Conservation (phyloP, 2,888 invertebrate genomes). For the Trileptium ribeirensis region DNA sequence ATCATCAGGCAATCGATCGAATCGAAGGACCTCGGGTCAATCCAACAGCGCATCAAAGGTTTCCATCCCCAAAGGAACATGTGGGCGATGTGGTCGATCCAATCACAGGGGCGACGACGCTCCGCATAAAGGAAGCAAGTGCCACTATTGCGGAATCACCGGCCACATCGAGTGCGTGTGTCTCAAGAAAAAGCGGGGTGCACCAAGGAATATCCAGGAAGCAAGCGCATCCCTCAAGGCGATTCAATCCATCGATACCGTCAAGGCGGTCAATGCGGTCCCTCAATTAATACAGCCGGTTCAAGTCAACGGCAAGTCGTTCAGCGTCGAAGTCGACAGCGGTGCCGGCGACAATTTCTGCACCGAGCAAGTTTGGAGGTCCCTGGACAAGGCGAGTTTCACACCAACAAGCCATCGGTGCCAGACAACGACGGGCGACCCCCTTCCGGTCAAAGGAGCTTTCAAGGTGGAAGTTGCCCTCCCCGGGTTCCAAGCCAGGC, state of each 20-base stretch:
- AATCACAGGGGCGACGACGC: background rate
- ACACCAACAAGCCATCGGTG: background rate
- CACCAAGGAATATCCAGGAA: no score
- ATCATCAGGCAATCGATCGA: background rate
- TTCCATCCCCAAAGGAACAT: background rate
- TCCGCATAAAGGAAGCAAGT: background rate
- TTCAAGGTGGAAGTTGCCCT: background rate
- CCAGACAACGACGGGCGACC: background rate
- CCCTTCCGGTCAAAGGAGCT: background rate
- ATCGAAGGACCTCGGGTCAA: background rate
- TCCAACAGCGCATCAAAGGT: background rate
- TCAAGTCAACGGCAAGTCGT: background rate
- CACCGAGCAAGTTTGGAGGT: background rate
- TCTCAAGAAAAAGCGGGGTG: no score
- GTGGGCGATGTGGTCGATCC: background rate
- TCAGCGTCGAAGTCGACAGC: constrained; percentile 25
- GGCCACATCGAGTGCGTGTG: background rate
- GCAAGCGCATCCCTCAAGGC: no score
- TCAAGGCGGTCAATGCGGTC: background rate
- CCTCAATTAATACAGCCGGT: constrained; percentile 20
- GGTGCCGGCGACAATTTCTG: constrained; percentile 11
- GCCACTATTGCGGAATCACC: background rate
- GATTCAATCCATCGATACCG: background rate
- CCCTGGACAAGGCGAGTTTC: background rate
- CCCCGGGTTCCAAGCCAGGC: background rate